phyloP scores from a whole-genome alignment of 2,797 vertebrate genomes.

The Numenius phaeopus region DNA sequence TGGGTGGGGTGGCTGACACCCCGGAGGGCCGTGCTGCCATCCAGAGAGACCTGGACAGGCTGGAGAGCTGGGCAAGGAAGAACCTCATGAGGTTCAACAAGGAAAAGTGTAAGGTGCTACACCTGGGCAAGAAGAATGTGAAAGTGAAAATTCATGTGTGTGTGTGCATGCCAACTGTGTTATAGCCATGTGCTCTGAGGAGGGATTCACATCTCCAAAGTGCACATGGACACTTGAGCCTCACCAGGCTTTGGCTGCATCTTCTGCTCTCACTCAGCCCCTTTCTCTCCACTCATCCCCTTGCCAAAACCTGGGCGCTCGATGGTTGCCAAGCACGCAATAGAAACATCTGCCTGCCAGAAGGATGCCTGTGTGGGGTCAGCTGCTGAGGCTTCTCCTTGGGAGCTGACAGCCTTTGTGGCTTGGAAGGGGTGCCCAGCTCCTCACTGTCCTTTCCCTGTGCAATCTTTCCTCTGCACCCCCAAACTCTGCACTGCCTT shows the following conservation, averaged over 20 bases:
- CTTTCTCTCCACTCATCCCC: not conserved
- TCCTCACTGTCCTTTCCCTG: accelerated
- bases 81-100: too few species aligned
- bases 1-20: too few species aligned
- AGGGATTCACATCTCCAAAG: not conserved
- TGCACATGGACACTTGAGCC: not conserved
- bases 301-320: not conserved
- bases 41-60: too few species aligned
- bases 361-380: not conserved
- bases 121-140: too few species aligned
- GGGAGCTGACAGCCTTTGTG: not conserved
- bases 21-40: too few species aligned
- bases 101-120: too few species aligned
- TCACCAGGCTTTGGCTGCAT: not conserved
- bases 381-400: not conserved
- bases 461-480: not conserved
- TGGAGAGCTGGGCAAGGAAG: too few species aligned
- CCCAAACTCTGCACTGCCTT: not conserved
- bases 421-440: not conserved
- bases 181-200: not conserved
- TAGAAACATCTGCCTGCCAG: slow-evolving; percentile 3
- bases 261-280: not conserved
- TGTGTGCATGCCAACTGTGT: too few species aligned
- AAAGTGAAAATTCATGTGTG: too few species aligned
- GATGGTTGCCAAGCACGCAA: not conserved